Evolutionary conservation across 2,797 vertebrate genomes (phyloP).

Genomic region (Lacerta viridis): DNA sequence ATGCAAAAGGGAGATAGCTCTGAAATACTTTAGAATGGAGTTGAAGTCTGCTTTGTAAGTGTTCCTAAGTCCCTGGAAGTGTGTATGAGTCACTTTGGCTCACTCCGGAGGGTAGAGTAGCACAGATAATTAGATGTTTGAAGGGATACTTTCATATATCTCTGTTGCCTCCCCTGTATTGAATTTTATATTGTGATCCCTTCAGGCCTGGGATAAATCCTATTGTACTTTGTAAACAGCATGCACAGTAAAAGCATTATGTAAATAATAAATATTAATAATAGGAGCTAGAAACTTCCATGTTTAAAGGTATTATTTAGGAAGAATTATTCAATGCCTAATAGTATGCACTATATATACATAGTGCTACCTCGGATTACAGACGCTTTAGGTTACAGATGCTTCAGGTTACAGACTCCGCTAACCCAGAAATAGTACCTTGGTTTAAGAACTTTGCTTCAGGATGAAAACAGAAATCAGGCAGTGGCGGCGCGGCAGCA

Average conservation of each 20-base stretch:
- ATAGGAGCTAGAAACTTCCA: neutral
- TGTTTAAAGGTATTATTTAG: neutral
- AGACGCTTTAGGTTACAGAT: too few relatives aligned
- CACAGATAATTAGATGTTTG: slow-evolving; percentile 1
- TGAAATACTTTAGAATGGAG: neutral
- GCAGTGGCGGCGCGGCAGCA: too few relatives aligned
- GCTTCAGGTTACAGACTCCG: too few relatives aligned
- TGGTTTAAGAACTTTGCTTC: too few relatives aligned
- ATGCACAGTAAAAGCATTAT: neutral
- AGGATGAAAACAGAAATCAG: too few relatives aligned
- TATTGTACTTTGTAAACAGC: neutral
- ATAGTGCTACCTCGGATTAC: too few relatives aligned
- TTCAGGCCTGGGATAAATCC: neutral
- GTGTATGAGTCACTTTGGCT: neutral
- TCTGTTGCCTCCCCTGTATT: neutral
- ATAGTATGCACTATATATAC: neutral
- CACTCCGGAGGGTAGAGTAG: neutral
- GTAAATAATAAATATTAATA: neutral
- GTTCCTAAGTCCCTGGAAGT: neutral
- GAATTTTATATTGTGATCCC: neutral
- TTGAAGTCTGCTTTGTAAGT: neutral
- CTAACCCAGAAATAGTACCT: too few relatives aligned
- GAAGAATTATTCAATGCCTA: neutral
- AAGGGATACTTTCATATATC: neutral
- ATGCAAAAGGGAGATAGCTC: slow-evolving; percentile 12